Evolutionary conservation across 2,113 vertebrate species (phyloP).

Genomic region (Martes martes): DNA sequence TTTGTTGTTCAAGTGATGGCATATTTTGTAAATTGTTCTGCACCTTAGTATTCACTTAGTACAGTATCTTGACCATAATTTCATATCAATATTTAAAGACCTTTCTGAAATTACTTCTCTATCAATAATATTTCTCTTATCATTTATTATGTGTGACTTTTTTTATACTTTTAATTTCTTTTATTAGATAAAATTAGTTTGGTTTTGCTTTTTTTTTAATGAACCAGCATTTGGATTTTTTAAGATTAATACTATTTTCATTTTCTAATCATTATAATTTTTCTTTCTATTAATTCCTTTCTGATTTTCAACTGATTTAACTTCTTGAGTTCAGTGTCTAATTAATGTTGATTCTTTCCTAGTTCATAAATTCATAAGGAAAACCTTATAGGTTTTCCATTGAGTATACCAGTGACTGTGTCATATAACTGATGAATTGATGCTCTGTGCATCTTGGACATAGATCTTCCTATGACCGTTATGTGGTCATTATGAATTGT

Average conservation of each 20-base stretch:
- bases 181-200: background rate
- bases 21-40: background rate
- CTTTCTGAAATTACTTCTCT: background rate
- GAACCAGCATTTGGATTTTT: background rate
- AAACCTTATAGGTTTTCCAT: background rate
- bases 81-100: background rate
- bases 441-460: background rate
- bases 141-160: background rate
- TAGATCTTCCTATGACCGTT: background rate
- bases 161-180: background rate
- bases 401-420: background rate
- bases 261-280: background rate
- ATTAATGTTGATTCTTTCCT: background rate
- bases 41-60: background rate
- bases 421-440: background rate
- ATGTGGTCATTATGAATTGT: background rate
- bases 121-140: background rate
- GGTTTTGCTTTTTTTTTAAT: background rate
- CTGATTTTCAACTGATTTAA: background rate
- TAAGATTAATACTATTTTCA: background rate
- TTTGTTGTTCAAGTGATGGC: background rate
- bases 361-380: background rate
- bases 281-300: background rate
- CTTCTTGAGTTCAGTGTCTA: background rate
- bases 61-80: background rate